Base-by-base conservation (phyloP, 2,888 invertebrate genomes). In the Lingula anatina region DNA sequence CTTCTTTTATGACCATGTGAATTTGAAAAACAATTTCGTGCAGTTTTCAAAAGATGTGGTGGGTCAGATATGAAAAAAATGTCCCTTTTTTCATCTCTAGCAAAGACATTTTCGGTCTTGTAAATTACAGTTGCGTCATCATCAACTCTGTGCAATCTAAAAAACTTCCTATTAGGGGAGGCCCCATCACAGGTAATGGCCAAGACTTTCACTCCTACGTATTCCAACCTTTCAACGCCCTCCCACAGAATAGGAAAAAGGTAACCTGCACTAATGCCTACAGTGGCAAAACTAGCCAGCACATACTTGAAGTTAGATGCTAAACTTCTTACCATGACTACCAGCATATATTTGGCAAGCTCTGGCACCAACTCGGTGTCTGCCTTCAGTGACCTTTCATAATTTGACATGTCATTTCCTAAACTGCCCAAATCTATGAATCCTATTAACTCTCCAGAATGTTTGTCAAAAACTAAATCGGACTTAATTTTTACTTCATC, bases 111-210 rank as follows among this genome's bases (percentile, higher is more conserved):
- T 1, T 25, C 9, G 20, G 20, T 20, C 39, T 39, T 39, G 20
- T 39, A 39, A 9, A 39, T 18, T 12, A 39, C 39, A n/a, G n/a
- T n/a, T n/a, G 9, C 26, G 39, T 45, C 24, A 5, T 25, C 37
- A 26, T 42, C 28, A 12, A 5, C 12, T 23, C 39, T 23, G 46
- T 55, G 55, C 9, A 54, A 28, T 1, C 45, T 46, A 24, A 52
- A 54, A 46, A 54, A 59, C 20, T 44, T 41, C 26, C 57, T 27
- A 37, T 60, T 60, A 25, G 55, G 42, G 12, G 60, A 56, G 15
- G 55, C 58, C 7, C 55, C 55, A 49, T 57, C 55, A 46, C 54
- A 50, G 9, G 56, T 55, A 12, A 50, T 48, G 25, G 52, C 55
- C 1, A 54, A 18, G 1, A 50, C 50, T 44, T 47, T 46, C 18